These are phyloP conservation scores for Bagarius yarrelli DNA, from an alignment of 2,113 vertebrate genomes.

Conservation along the genomic window DNA sequence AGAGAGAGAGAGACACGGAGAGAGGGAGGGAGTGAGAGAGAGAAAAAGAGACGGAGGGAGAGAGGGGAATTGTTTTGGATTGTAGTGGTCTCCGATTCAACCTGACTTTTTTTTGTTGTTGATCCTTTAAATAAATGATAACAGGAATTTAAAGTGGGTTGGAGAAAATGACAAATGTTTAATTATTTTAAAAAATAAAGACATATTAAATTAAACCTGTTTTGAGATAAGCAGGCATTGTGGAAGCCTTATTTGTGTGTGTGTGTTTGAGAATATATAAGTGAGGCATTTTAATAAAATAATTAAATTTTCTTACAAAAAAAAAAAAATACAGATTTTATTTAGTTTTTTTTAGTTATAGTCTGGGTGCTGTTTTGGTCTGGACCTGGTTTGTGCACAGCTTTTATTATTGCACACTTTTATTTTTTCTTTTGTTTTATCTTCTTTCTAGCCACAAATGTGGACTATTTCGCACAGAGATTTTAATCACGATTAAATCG, in stretches of 20 bases:
- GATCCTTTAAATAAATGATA: conserved; percentile 65
- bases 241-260: conserved; percentile 50
- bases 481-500: too few relatives aligned
- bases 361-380: too few relatives aligned
- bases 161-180: conserved; percentile 80
- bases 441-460: too few relatives aligned
- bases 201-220: conserved; percentile 82
- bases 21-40: conserved; percentile 33
- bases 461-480: too few relatives aligned
- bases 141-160: conserved; percentile 67
- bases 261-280: conserved; percentile 9
- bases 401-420: too few relatives aligned
- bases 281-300: neutral
- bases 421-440: too few relatives aligned
- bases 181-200: conserved; percentile 84
- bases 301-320: too few relatives aligned
- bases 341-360: too few relatives aligned
- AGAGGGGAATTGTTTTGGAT: conserved; percentile 22
- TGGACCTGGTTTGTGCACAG: too few relatives aligned
- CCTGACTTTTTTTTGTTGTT: conserved; percentile 33
- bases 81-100: conserved; percentile 29
- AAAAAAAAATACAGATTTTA: too few relatives aligned
- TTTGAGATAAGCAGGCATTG: conserved; percentile 74
- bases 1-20: conserved; percentile 53
- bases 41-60: neutral